Evolutionary conservation across 2,113 vertebrate genomes (phyloP), one percentile per base, ranked within the genome.

Genomic region (Poeciliopsis turrubarensis): DNA sequence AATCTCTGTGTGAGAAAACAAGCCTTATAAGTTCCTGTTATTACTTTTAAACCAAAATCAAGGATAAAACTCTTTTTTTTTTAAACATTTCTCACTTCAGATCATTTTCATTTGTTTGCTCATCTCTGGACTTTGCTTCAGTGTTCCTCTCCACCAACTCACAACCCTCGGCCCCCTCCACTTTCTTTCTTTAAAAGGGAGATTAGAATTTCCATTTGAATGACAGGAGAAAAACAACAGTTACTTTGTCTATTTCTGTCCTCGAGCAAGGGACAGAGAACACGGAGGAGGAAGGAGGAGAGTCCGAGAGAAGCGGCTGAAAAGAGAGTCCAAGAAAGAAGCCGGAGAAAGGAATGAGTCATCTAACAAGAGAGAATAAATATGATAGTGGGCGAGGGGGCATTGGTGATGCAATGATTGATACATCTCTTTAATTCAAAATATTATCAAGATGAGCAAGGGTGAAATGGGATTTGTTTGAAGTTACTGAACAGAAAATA

Each of bases 191-290:
- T 96, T 96, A 93, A 76, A 89, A 87, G 92, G 92, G 94, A 96
- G 96, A 97, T 96, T 96, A 96, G 95, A 95, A 97, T 98, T 97
- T 97, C 96, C 96, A 98, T 96, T 91, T 96, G 95, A 97, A 98
- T 97, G 95, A 93, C 90, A 94, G 94, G 94, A 96, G 95, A 94
- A 93, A 97, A 97, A 97, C 93, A 96, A 96, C 92, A 96, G 93
- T 95, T 95, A 96, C 94, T 95, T 94, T 93, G 94, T 95, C 94
- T 86, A 93, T 94, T 94, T 95, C 92, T 91, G 86, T 92, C 90
- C 73, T 91, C 92, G 89, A 95, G 94, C 89, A 66, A 73, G 79
- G 85, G 82, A 83, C 78, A 77, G 69, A 81, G 80, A 84, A 69
- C 73, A 54, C 4, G 57, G 73, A 73, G 77, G 78, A 81, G 62